These are phyloP conservation scores for Heterochromis multidens DNA, from an alignment of 2,113 vertebrate genomes.

Conservation along the genomic window DNA sequence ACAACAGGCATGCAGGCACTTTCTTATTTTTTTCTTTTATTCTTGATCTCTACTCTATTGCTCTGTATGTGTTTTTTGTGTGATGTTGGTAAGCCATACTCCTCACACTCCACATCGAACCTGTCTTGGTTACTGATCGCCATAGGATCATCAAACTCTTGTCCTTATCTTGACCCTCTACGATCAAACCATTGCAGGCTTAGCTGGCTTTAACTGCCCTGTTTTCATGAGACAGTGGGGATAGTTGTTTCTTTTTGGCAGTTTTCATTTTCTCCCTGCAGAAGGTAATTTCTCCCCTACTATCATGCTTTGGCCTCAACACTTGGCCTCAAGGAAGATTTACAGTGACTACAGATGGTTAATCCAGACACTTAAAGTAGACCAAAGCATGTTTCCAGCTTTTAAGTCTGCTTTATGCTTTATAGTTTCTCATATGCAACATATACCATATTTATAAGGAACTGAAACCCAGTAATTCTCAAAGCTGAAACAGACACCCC, in stretches of 20 bases:
- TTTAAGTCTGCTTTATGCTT: slow-evolving; percentile 1
- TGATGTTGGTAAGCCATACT: neutral
- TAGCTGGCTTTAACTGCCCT: neutral
- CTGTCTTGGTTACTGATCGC: slow-evolving; percentile 6
- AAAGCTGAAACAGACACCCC: neutral
- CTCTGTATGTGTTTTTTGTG: neutral
- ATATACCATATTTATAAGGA: neutral
- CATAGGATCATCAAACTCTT: neutral
- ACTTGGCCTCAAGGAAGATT: slow-evolving; percentile 16
- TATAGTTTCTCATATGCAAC: slow-evolving; percentile 7
- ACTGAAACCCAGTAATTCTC: neutral
- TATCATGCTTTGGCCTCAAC: neutral
- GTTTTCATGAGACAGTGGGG: slow-evolving; percentile 17
- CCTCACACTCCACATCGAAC: neutral
- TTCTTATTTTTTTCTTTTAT: neutral
- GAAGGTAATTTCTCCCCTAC: slow-evolving; percentile 38
- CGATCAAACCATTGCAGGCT: neutral
- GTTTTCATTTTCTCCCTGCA: slow-evolving; percentile 28
- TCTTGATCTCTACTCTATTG: neutral
- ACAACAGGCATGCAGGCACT: neutral
- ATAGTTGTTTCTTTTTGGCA: slow-evolving; percentile 18
- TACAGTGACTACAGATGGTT: slow-evolving; percentile 14
- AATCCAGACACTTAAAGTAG: slow-evolving; percentile 18
- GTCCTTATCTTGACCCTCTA: slow-evolving; percentile 12
- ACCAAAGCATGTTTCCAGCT: slow-evolving; percentile 9